Evolutionary conservation across 2,797 vertebrate genomes (phyloP), one percentile per base, ranked within the genome.

Genomic region (Enteromius paludinosus): DNA sequence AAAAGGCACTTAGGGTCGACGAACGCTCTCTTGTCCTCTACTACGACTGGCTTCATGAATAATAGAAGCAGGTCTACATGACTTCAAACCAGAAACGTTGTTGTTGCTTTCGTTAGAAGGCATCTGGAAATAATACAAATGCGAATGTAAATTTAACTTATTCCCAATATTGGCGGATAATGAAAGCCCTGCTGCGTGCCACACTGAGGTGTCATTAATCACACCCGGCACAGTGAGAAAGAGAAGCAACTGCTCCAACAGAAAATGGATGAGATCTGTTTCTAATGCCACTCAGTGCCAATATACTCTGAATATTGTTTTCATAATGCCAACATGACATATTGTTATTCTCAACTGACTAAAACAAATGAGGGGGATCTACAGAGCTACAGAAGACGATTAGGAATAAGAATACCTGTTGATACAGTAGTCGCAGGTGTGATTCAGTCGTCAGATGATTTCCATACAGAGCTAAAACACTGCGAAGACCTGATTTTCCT

Each of bases 1-100:
- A 49, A 77, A 81, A 85, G 72, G 66, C 82, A 80, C 79, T 86
- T 70, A 82, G 81, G 81, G 87, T 82, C 79, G 64, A 59, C n/a
- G 33, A 43, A 49, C 59, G 45, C 74, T 66, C 52, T 72, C 49
- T 54, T 68, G 12, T 79, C 84, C 75, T 74, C 81, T 70, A 33
- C 68, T n/a, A 70, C 33, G 20, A 15, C 33, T 84, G 43, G 30
- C 41, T 75, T 75, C 72, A 41, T 79, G 25, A 81, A 59, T 82
- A 76, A 69, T 78, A 30, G n/a, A 56, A 71, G 25, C 43, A 61
- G 20, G 30, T 74, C 69, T 28, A 49, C 41, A 78, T 25, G n/a
- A 78, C 74, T 62, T 81, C 41, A 62, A 47, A 80, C 49, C 56
- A 64, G 30, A 23, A 5, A 35, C 35, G 14, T 15, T 52, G 70